Evolutionary conservation across 2,797 vertebrate genomes (phyloP).

Genomic region (Cyprinella venusta): DNA sequence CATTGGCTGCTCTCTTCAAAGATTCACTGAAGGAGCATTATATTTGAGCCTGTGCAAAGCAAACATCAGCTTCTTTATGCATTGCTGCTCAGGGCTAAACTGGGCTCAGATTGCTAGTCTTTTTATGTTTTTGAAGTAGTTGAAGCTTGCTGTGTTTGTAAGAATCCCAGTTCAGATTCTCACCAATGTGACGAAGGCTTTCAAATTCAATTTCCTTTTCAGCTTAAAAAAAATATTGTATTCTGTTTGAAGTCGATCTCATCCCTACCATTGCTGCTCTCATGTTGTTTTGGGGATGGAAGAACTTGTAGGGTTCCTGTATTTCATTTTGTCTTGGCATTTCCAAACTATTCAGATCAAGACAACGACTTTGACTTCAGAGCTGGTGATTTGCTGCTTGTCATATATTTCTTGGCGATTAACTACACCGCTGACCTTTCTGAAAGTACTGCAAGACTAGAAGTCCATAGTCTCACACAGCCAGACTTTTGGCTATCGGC

Average conservation of each 20-base stretch:
- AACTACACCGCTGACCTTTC: not conserved
- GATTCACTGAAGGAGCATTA: not conserved
- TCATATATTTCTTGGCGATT: not conserved
- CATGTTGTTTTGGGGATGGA: conserved; percentile 18
- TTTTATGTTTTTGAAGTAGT: conserved; percentile 29
- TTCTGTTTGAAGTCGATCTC: conserved; percentile 16
- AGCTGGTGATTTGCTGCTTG: not conserved
- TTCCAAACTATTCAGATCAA: not conserved
- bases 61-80: conserved; percentile 11
- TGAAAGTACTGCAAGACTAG: conserved; percentile 5
- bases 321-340: not conserved
- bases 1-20: conserved; percentile 24
- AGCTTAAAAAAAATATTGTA: conserved; percentile 53
- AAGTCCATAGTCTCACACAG: conserved; percentile 4
- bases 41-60: conserved; percentile 21
- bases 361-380: not conserved
- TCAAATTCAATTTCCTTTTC: conserved; percentile 60
- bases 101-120: not conserved
- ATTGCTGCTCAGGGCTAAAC: conserved; percentile 1
- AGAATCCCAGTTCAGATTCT: conserved; percentile 8
- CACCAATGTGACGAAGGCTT: conserved; percentile 45
- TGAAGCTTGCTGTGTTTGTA: conserved; percentile 6
- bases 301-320: not conserved
- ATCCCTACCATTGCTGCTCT: conserved; percentile 37
- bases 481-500: not conserved